Conservation (phyloP, 2,797 vertebrate genomes). For the Lindbergichthys nudifrons region DNA sequence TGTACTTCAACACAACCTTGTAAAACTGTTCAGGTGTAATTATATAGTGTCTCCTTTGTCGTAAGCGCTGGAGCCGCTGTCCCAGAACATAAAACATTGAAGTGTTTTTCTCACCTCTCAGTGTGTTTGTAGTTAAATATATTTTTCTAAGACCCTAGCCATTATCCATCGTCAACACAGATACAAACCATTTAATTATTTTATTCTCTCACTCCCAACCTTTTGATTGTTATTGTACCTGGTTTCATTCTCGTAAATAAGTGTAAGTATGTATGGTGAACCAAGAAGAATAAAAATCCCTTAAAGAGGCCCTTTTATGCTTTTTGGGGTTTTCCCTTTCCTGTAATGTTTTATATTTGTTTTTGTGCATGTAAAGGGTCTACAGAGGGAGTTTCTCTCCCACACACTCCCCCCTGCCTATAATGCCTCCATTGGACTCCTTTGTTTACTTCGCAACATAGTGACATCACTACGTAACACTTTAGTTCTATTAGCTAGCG, state of each 20-base stretch:
- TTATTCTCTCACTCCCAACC: slow-evolving; percentile 36
- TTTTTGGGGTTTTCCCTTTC: no score
- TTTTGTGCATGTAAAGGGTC: no score
- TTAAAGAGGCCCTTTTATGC: neutral
- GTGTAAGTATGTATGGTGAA: slow-evolving; percentile 15
- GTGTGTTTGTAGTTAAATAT: slow-evolving; percentile 43
- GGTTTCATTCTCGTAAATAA: slow-evolving; percentile 42
- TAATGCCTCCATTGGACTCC: no score
- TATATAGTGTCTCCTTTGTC: slow-evolving; percentile 57
- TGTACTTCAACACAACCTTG: slow-evolving; percentile 63
- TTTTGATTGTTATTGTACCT: slow-evolving; percentile 26
- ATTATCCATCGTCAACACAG: slow-evolving; percentile 49
- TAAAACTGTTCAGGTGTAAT: slow-evolving; percentile 73
- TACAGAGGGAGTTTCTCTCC: no score
- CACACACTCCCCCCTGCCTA: no score
- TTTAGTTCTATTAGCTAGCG: no score
- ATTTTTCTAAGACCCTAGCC: slow-evolving; percentile 18
- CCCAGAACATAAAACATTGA: slow-evolving; percentile 74
- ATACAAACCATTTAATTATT: slow-evolving; percentile 34
- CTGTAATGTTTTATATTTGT: no score
- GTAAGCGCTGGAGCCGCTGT: slow-evolving; percentile 37
- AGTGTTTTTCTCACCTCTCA: slow-evolving; percentile 68
- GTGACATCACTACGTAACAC: no score
- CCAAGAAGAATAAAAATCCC: neutral
- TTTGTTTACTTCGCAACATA: no score